phyloP scores from a whole-genome alignment of 2,888 invertebrate species.

The Tupiocoris notatus region DNA sequence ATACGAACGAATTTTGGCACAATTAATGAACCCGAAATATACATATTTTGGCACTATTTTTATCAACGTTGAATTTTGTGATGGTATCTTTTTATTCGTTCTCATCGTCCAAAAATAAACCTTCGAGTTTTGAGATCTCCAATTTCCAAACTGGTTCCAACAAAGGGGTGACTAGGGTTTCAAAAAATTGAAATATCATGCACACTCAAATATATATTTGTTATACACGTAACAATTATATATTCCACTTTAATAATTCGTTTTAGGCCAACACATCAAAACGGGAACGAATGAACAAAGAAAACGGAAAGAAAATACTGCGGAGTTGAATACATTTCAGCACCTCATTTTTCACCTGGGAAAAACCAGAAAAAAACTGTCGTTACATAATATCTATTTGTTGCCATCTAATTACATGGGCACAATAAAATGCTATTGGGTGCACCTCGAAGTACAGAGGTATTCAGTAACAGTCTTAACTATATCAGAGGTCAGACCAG shows the following conservation, averaged over 20 bases:
- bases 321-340: conserved; percentile 35
- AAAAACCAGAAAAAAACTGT: conserved; percentile 8
- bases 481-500: not conserved
- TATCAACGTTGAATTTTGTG: too few relatives aligned
- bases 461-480: conserved; percentile 28
- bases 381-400: not conserved
- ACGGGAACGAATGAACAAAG: conserved; percentile 7
- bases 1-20: too few relatives aligned
- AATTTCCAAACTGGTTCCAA: too few relatives aligned
- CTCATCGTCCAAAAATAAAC: too few relatives aligned
- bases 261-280: conserved; percentile 28
- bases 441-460: conserved; percentile 20
- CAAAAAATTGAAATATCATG: conserved; percentile 21
- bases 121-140: too few relatives aligned
- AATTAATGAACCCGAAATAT: too few relatives aligned
- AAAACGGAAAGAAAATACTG: conserved; percentile 9
- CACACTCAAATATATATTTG: conserved; percentile 41
- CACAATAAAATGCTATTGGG: conserved; percentile 10
- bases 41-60: too few relatives aligned
- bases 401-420: not conserved
- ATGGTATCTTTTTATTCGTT: too few relatives aligned
- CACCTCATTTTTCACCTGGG: conserved; percentile 39
- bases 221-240: conserved; percentile 34
- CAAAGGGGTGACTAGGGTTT: not conserved
- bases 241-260: conserved; percentile 7